phyloP scores from a whole-genome alignment of 30 jellyfish, hydroid and myxozoan species.

The Hydra vulgaris region DNA sequence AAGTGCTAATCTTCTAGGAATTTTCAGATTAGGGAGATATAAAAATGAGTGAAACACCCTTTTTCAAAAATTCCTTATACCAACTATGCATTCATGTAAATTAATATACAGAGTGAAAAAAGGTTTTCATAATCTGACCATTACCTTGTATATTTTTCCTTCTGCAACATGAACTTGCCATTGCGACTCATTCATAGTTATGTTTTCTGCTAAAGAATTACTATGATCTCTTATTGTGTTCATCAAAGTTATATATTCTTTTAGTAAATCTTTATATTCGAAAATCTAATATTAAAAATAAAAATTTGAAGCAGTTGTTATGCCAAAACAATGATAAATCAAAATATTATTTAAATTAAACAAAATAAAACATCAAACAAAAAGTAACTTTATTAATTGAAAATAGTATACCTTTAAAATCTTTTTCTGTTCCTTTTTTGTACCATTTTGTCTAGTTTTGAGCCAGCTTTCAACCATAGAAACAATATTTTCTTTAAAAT shows the following conservation, averaged over 20 bases:
- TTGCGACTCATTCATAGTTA: background rate
- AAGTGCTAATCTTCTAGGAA: too few species aligned
- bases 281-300: background rate
- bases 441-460: background rate
- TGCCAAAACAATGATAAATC: slow-evolving; percentile 1
- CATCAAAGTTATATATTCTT: background rate
- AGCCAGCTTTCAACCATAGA: background rate
- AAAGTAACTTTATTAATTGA: too few species aligned
- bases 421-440: slow-evolving; percentile 1
- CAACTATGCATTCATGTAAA: too few species aligned
- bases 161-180: background rate
- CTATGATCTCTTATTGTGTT: background rate
- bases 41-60: too few species aligned
- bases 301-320: slow-evolving; percentile 16
- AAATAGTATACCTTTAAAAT: slow-evolving; percentile 9
- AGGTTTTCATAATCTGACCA: background rate
- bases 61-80: too few species aligned
- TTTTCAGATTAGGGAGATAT: too few species aligned
- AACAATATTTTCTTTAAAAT: background rate
- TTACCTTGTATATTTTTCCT: background rate
- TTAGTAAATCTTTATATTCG: background rate
- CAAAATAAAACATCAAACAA: background rate
- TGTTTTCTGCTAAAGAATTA: background rate
- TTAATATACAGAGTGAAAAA: background rate
- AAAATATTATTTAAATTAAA: too few species aligned